Conservation (phyloP, 2,888 invertebrate species). For the Opisthograptis luteolata region DNA sequence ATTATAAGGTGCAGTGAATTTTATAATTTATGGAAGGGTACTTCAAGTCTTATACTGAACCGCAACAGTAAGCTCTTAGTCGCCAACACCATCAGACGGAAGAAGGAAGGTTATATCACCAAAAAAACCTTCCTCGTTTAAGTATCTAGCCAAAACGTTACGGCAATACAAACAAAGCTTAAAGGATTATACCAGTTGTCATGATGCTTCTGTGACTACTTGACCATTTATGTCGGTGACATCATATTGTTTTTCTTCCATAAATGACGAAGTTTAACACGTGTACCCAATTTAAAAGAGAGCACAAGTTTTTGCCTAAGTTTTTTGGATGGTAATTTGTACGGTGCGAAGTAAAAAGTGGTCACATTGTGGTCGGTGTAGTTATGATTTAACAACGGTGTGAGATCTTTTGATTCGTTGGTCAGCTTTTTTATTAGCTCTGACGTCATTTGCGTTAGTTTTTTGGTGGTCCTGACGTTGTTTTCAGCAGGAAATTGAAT, state of each 20-base stretch:
- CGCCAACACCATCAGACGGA: too few relatives aligned
- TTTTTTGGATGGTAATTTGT: conserved; percentile 50
- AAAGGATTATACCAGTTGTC: conserved; percentile 16
- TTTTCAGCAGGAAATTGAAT: conserved; percentile 6
- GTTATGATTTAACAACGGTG: conserved; percentile 44
- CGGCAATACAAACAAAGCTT: conserved; percentile 12
- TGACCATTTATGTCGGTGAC: conserved; percentile 58
- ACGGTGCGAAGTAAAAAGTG: conserved; percentile 33
- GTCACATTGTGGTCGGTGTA: conserved; percentile 33
- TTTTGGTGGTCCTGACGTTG: conserved; percentile 6
- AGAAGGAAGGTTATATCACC: neutral
- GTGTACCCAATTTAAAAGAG: conserved; percentile 68
- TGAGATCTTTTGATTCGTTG: conserved; percentile 23
- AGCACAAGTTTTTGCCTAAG: conserved; percentile 51
- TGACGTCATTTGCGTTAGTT: conserved; percentile 24
- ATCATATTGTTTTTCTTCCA: conserved; percentile 67
- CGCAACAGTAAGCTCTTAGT: too few relatives aligned
- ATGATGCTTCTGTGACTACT: conserved; percentile 34
- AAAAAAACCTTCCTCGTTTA: conserved; percentile 9
- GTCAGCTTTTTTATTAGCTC: conserved; percentile 24
- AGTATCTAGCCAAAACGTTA: neutral
- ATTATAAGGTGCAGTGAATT: too few relatives aligned
- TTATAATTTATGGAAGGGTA: too few relatives aligned
- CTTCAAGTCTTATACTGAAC: too few relatives aligned
- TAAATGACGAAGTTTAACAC: conserved; percentile 67